phyloP scores from a whole-genome alignment of 1,140 invertebrate genomes.

The roundworm (Caenorhabditis elegans) region WBcel235 BX284603.4:2671001-2671500 shows the following conservation, averaged over 20 bases:
- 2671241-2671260: slow-evolving; percentile 56
- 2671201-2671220: slow-evolving; percentile 54
- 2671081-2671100: slow-evolving; percentile 52
- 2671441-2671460: slow-evolving; percentile 63
- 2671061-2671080: slow-evolving; percentile 56
- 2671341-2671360: slow-evolving; percentile 59
- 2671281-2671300: slow-evolving; percentile 62
- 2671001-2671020: slow-evolving; percentile 62
- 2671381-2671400: slow-evolving; percentile 59
- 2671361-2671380: slow-evolving; percentile 58
- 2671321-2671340: slow-evolving; percentile 58
- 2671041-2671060: slow-evolving; percentile 60
- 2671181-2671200: slow-evolving; percentile 62
- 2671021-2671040: slow-evolving; percentile 57
- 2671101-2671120: slow-evolving; percentile 53
- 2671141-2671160: slow-evolving; percentile 67
- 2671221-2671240: slow-evolving; percentile 38
- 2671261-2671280: slow-evolving; percentile 65
- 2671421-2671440: slow-evolving; percentile 65
- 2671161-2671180: slow-evolving; percentile 63
- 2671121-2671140: slow-evolving; percentile 60
- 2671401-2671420: slow-evolving; percentile 63
- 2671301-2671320: slow-evolving; percentile 60
- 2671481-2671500: slow-evolving; percentile 53
- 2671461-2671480: slow-evolving; percentile 64